phyloP scores from a whole-genome alignment of 2,113 vertebrate genomes.

The Ia io region DNA sequence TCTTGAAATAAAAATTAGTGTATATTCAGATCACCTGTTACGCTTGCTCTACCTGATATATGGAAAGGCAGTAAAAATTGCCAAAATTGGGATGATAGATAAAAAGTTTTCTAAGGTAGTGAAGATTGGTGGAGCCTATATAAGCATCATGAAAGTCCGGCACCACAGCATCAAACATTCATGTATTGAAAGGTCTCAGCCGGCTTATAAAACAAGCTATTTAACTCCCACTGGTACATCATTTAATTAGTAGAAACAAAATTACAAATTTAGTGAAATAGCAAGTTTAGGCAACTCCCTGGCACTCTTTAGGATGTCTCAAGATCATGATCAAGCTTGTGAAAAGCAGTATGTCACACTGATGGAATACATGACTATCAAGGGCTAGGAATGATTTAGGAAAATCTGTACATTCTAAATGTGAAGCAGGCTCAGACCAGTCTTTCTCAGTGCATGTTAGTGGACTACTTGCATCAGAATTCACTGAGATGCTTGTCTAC shows the following conservation, averaged over 20 bases:
- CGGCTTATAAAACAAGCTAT: conserved; percentile 26
- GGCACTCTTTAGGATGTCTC: not conserved
- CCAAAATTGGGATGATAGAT: not conserved
- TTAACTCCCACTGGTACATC: not conserved
- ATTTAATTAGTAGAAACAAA: conserved; percentile 53
- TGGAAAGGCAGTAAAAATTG: not conserved
- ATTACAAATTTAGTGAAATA: conserved; percentile 30
- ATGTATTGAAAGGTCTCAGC: conserved; percentile 35
- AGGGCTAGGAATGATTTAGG: not conserved
- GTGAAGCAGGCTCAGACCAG: not conserved
- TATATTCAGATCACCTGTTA: not conserved
- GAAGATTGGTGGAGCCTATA: not conserved
- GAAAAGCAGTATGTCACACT: not conserved
- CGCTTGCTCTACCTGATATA: not conserved
- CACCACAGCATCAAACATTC: not conserved
- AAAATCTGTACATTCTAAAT: not conserved
- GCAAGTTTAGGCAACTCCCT: not conserved
- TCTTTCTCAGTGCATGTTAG: not conserved
- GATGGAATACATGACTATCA: not conserved
- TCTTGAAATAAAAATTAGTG: conserved; percentile 21
- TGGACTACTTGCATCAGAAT: not conserved
- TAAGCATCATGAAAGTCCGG: not conserved
- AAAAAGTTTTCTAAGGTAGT: not conserved
- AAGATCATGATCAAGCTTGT: not conserved
- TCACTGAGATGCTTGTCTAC: not conserved